Percentiles rank a stretch among this genome's conserved stretches.
phyloP scores from a whole-genome alignment of 2,888 invertebrate genomes.

The Rugalucina vietnamica region DNA sequence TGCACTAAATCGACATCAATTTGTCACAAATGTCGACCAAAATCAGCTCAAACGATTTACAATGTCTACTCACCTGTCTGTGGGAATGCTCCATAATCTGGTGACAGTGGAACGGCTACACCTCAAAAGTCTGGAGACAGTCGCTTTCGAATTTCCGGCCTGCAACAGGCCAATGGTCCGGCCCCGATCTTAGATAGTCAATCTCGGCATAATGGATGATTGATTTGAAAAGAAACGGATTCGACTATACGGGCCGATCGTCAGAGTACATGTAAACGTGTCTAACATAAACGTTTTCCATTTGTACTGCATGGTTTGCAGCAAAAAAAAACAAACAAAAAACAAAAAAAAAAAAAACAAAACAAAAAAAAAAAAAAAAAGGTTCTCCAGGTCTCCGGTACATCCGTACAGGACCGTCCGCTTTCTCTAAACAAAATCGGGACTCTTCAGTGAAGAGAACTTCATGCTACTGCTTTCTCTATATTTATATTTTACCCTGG shows the following conservation, averaged over 20 bases:
- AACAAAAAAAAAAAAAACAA: too few species aligned
- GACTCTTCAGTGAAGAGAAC: too few species aligned
- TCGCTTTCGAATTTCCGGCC: neutral
- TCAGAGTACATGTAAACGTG: neutral
- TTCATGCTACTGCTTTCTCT: too few species aligned
- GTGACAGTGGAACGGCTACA: neutral
- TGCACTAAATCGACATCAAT: neutral
- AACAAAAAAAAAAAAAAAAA: too few species aligned
- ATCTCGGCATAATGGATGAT: neutral
- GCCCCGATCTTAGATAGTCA: neutral
- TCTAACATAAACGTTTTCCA: neutral
- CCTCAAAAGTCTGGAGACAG: neutral
- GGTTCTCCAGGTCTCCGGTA: too few species aligned
- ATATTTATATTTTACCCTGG: too few species aligned
- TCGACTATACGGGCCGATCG: neutral
- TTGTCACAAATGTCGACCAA: neutral
- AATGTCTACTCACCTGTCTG: too few species aligned
- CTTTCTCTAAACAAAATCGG: too few species aligned
- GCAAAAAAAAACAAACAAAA: too few species aligned
- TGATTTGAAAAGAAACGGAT: neutral
- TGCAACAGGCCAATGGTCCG: neutral
- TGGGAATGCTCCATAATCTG: neutral
- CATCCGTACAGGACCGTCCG: too few species aligned
- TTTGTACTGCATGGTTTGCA: neutral
- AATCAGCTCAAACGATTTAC: too few species aligned